Percentiles rank a stretch among this genome's conserved stretches.
These are phyloP conservation scores for Hybos culiciformis DNA, from an alignment of 2,888 invertebrate genomes.

Conservation along the genomic window DNA sequence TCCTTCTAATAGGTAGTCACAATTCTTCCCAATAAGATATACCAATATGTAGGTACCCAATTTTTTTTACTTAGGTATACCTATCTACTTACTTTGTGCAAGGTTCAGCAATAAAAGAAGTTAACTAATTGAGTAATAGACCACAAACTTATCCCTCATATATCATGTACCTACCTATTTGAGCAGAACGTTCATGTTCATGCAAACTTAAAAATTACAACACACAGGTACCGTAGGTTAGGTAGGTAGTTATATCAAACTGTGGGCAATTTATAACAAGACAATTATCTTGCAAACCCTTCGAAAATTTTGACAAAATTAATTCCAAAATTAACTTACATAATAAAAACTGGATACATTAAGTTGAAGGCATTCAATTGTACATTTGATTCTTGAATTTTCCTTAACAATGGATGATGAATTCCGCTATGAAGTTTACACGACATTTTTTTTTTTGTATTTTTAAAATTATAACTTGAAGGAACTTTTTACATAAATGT, in stretches of 20 bases:
- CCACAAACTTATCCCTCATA: too few relatives aligned
- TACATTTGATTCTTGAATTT: conserved; percentile 65
- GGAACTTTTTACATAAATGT: too few relatives aligned
- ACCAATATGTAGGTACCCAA: neutral
- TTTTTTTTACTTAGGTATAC: neutral
- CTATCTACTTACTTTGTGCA: neutral
- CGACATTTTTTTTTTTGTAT: conserved; percentile 21
- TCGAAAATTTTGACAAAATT: neutral
- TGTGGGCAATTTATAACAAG: too few relatives aligned
- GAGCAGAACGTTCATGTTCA: neutral
- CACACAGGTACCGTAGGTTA: neutral
- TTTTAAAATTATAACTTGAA: neutral
- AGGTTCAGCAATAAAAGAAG: neutral
- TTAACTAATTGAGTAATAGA: too few relatives aligned
- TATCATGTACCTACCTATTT: neutral
- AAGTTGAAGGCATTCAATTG: conserved; percentile 61
- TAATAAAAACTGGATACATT: conserved; percentile 77
- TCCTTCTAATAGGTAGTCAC: too few relatives aligned
- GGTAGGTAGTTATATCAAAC: too few relatives aligned
- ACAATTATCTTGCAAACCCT: neutral
- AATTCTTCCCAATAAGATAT: too few relatives aligned
- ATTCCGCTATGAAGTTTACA: conserved; percentile 65
- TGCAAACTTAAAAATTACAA: neutral
- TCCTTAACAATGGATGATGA: conserved; percentile 68
- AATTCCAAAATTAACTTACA: conserved; percentile 44